These are phyloP conservation scores for Tonatia bakeri DNA, from an alignment of 2,113 vertebrate species.

Conservation along the genomic window DNA sequence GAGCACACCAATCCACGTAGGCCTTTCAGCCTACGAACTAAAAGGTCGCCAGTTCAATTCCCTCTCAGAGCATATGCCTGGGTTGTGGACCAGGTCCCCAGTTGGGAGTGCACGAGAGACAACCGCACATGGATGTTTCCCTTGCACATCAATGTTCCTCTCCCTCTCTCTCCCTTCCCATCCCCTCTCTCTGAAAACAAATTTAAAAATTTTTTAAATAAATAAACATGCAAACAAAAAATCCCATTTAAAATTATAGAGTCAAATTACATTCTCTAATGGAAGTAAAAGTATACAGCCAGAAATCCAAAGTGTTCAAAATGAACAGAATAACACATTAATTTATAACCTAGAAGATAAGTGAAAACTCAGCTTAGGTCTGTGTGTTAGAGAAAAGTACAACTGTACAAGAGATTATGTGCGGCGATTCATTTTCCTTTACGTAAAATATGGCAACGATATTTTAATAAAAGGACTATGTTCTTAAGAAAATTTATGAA, in stretches of 20 bases:
- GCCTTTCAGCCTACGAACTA: too few relatives aligned
- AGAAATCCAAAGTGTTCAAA: conserved; percentile 31
- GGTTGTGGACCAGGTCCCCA: too few relatives aligned
- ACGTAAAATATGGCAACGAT: background rate
- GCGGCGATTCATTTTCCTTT: background rate
- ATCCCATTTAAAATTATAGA: background rate
- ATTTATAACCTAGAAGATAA: background rate
- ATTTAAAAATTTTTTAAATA: too few relatives aligned
- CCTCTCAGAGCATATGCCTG: too few relatives aligned
- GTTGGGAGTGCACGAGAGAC: too few relatives aligned
- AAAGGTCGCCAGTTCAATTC: too few relatives aligned
- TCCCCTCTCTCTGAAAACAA: too few relatives aligned
- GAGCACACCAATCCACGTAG: too few relatives aligned
- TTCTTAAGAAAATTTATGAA: background rate
- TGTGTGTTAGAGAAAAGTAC: background rate
- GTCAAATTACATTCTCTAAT: conserved; percentile 14
- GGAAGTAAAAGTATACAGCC: background rate
- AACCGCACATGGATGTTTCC: too few relatives aligned
- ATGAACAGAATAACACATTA: background rate
- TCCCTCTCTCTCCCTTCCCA: too few relatives aligned
- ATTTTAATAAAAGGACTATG: conserved; percentile 29
- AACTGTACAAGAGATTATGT: background rate
- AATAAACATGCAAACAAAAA: background rate
- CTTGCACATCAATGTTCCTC: too few relatives aligned
- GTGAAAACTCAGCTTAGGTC: background rate